Percentiles rank a stretch among this genome's conserved stretches.
Evolutionary conservation across 2,797 vertebrate species (phyloP).

Genomic region (Arrhamphus sclerolepis): DNA sequence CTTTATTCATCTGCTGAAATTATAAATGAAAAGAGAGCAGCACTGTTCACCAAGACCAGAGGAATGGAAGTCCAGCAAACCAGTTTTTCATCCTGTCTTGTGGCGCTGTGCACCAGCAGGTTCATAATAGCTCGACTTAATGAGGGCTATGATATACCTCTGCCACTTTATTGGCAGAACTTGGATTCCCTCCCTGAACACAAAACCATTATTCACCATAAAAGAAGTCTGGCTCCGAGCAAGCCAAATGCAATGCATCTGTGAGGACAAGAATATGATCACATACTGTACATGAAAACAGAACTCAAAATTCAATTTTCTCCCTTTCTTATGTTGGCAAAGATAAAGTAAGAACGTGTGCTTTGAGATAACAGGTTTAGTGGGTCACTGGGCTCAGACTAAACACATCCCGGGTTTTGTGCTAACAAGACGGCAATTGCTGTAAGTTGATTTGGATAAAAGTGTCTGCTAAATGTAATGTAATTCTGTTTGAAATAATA

Average conservation of each 20-base stretch:
- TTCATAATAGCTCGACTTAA: conserved; percentile 73
- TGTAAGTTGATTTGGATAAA: too few species aligned
- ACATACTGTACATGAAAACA: conserved; percentile 28
- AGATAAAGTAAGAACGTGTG: conserved; percentile 8
- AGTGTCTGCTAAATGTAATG: too few species aligned
- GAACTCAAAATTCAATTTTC: conserved; percentile 32
- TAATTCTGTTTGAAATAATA: neutral
- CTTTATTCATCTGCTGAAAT: conserved; percentile 51
- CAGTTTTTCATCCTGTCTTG: conserved; percentile 66
- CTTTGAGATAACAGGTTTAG: conserved; percentile 11
- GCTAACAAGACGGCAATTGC: conserved; percentile 1
- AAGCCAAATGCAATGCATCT: conserved; percentile 43
- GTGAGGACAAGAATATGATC: conserved; percentile 10
- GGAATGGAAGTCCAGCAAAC: conserved; percentile 48
- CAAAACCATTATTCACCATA: conserved; percentile 66
- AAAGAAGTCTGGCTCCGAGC: conserved; percentile 52
- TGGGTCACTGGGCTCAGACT: neutral
- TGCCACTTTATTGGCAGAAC: conserved; percentile 67
- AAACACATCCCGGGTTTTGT: neutral
- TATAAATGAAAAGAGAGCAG: conserved; percentile 38
- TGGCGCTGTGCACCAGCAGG: conserved; percentile 64
- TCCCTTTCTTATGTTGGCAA: neutral
- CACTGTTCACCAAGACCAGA: conserved; percentile 58
- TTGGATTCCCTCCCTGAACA: conserved; percentile 55
- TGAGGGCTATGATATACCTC: conserved; percentile 75